Conservation (phyloP, 2,888 invertebrate species). For the Megalurothrips usitatus region DNA sequence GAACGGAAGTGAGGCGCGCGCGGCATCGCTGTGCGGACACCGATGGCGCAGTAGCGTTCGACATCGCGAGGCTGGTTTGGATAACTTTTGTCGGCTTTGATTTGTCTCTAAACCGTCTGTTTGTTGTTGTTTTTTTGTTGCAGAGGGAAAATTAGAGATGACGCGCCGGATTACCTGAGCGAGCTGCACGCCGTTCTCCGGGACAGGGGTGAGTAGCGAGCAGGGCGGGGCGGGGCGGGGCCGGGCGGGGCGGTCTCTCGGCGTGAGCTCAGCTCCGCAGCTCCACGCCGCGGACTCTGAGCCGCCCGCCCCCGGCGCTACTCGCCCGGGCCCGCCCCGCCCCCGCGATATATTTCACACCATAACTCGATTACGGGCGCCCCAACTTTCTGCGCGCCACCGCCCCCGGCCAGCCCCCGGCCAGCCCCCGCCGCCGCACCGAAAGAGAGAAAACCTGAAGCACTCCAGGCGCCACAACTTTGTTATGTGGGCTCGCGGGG, state of each 20-base stretch:
- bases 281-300: too few relatives aligned
- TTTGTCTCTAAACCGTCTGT: neutral
- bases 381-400: neutral
- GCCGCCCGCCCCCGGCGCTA: neutral
- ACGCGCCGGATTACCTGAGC: neutral
- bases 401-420: neutral
- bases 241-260: neutral
- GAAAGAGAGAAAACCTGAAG: neutral
- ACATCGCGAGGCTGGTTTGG: too few relatives aligned
- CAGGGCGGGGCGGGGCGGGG: neutral
- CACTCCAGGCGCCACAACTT: neutral
- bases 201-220: constrained; percentile 5
- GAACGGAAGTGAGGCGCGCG: too few relatives aligned
- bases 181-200: neutral
- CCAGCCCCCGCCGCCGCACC: neutral
- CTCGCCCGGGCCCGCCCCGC: neutral
- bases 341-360: constrained; percentile 10
- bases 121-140: neutral
- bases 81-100: too few relatives aligned
- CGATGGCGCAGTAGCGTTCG: too few relatives aligned
- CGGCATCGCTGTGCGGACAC: too few relatives aligned
- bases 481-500: neutral
- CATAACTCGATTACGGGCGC: constrained; percentile 22
- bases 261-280: neutral
- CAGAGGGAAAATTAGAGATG: neutral